Evolutionary conservation across 2,888 invertebrate species (phyloP), one percentile per base, ranked within the genome.

Genomic region (Sinohyriopsis cumingii): DNA sequence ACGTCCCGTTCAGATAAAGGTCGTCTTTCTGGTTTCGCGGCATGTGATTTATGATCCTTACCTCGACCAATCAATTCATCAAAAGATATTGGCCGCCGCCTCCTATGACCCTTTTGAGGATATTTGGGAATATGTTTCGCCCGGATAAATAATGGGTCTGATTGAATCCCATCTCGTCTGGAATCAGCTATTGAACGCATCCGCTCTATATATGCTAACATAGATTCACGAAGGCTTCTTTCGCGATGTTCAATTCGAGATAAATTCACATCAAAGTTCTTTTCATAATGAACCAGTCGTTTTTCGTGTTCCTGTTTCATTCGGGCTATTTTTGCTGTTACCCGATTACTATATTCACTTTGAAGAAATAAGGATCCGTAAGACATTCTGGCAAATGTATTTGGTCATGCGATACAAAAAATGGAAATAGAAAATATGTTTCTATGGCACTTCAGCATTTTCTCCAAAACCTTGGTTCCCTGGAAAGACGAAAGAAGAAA

Each of bases 61-160:
- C 73, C 77, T 55, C 77, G 71, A 19, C 83, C 82, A 3, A 80
- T 69, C 5, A 82, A 72, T 67, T 84, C 84, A 66, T 84, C 82
- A 57, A 84, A 71, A 18, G 83, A 82, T 71, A 80, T 75, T 5
- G 84, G 83, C 25, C 82, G 76, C 53, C 80, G 72, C 28, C 71
- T 76, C 45, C 45, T 15, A 7, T 65, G 72, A 18, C 69, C 64
- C n/a, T 67, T 24, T 5, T 59, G 59, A 18, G 82, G 82, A 56
- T 75, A 75, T 67, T 82, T 82, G 18, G 82, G 82, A 61, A 82
- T 80, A 63, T 82, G 80, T 67, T 82, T 80, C 15, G 80, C 81
- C 59, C 78, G 63, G 4, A 82, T 78, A 53, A 80, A 77, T 25
- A 82, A 65, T 5, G 80, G 75, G 59, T 80, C 80, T 1, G 71